These are phyloP conservation scores for Mesoclemmys tuberculata DNA, from an alignment of 2,113 vertebrate genomes.

Conservation along the genomic window DNA sequence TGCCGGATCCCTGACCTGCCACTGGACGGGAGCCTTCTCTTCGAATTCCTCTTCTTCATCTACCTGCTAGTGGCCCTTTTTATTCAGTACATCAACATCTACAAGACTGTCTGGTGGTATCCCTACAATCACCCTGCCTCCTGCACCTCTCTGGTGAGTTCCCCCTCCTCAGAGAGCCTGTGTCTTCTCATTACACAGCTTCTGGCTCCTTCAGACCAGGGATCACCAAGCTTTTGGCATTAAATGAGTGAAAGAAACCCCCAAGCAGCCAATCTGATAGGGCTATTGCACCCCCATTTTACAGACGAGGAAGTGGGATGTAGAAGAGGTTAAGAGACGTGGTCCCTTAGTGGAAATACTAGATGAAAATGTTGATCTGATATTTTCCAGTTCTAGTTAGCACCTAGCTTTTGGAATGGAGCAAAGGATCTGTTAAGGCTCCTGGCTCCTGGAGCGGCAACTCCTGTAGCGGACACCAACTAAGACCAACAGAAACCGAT, in stretches of 20 bases:
- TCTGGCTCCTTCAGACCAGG: background rate
- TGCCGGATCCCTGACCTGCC: conserved; percentile 95
- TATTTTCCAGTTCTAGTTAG: background rate
- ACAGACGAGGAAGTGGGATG: background rate
- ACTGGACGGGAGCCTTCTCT: conserved; percentile 92
- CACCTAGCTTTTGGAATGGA: background rate
- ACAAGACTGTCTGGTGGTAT: conserved; percentile 99
- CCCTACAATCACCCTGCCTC: conserved; percentile 95
- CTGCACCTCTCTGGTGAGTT: conserved; percentile 93
- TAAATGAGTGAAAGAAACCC: background rate
- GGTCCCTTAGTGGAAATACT: background rate
- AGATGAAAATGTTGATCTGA: background rate
- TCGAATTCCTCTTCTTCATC: conserved; percentile 97
- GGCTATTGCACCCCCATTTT: background rate
- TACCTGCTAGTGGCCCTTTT: conserved; percentile 96
- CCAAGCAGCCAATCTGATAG: background rate
- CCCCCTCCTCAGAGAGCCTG: fast-evolving
- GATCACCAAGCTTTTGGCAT: conserved; percentile 4
- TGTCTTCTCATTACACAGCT: conserved; percentile 19
- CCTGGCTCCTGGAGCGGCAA: background rate
- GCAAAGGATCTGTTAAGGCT: background rate
- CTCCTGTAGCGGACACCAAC: background rate
- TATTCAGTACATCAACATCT: conserved; percentile 99
- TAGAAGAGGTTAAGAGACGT: background rate
- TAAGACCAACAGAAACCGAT: background rate